Base-by-base conservation (phyloP, 2,888 invertebrate species). In the Ephialtes manifestator region DNA sequence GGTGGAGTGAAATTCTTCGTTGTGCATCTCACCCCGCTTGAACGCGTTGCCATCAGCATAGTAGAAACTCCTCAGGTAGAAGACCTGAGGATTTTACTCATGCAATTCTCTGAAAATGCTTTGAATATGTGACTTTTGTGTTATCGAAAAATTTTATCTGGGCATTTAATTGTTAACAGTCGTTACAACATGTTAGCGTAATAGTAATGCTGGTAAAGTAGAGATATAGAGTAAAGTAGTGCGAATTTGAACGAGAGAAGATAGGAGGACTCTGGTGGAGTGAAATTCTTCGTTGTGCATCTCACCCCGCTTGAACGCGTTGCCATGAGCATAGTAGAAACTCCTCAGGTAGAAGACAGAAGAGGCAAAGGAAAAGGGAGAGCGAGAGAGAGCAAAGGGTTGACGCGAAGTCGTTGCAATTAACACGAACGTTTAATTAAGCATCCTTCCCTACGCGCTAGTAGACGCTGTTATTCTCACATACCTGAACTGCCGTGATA, bases 361-460 rank as follows among this genome's bases (percentile, higher is more conserved):
- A 43, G 31, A 71, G 71, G 68, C 43, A 79, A 79, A 48, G 15
- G 60, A 20, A 58, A 58, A 60, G 68, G 13, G 51, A 31, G 53
- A 77, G 72, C 48, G 24, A 48, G 35, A 35, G 35, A 70, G 43
- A 55, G 60, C 87, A 88, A 88, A 88, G 87, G 91, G 89, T 91
- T 91, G 90, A 90, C 89, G 90, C 88, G 85, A 90, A 91, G 91
- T 92, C 90, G 88, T 90, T 90, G 92, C 92, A 92, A 93, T 93
- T 92, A 93, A 92, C 92, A 90, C 90, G 91, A 92, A 90, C 91
- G 91, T 93, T 93, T 92, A 93, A 92, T 93, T 93, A 92, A 92
- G 91, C 91, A 91, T 91, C 90, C 91, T 80, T 63, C 84, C 82
- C 65, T 86, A 86, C 85, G 87, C 81, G 89, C 89, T 88, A 86